Evolutionary conservation across 2,113 vertebrate species (phyloP), one percentile per base, ranked within the genome.

Genomic region (Hippolais icterina): DNA sequence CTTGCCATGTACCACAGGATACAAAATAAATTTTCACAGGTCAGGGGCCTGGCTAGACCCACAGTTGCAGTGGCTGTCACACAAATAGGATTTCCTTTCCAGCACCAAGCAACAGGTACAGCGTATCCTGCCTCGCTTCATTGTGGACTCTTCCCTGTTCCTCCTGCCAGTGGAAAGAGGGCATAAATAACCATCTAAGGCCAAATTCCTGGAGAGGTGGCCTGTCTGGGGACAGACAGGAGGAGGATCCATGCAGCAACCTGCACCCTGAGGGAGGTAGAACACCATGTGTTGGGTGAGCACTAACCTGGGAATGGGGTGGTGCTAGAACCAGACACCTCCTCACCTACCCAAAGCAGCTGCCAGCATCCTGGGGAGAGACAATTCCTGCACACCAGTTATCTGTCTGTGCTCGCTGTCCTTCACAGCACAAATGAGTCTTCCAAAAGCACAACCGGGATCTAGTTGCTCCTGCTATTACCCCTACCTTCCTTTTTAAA

Each of bases 241-340:
- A 44, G 69, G 20, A 59, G 29, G 23, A 42, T 63, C 29, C 20
- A 25, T 0, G 2, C 7, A 71, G 64, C 31, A 78, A 29, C 15
- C 35, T 39, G 39, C 25, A 52, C 7, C 25, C n/a, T 42, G 46
- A 72, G 12, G 18, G 29, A 69, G 33, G 33, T 29, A 74, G 54
- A 89, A 77, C 0, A 33, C n/a, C 1, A 0, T 4, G 6, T 46
- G 41, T 21, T 5, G 5, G 56, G 56, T 59, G 28, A 87, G 50
- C 33, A 66, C 27, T 29, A 66, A 10, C 4, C 27, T 0, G 1
- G 29, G 21, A 42, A 53, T 2, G 0, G n/a, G 41, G 19, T 1
- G 4, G 81, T 35, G n/a, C 27, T 53, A 33, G 49, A 78, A 65
- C 11, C 49, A 31, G 21, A 76, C 25, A 60, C 3, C 37, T 92